Conservation (phyloP, 1,140 invertebrate species). For the Scaptomyza pallida region DNA sequence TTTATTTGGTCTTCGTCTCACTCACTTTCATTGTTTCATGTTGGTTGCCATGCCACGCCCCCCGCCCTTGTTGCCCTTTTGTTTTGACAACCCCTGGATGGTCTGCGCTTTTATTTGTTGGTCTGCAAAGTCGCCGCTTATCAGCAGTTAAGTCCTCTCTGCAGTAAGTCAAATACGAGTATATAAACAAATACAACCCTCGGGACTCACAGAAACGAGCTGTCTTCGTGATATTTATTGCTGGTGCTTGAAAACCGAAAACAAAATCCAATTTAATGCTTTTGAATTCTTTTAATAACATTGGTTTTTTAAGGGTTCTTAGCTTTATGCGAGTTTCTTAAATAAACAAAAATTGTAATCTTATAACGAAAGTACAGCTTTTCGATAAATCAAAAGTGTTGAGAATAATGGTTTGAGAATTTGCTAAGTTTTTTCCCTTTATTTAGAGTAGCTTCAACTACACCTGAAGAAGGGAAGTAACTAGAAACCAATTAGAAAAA, state of each 20-base stretch:
- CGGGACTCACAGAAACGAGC: slow-evolving; percentile 4
- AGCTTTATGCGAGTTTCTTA: slow-evolving; percentile 13
- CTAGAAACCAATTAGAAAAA: slow-evolving; percentile 15
- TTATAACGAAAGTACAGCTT: not conserved
- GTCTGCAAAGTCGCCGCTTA: slow-evolving; percentile 70
- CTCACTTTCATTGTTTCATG: slow-evolving; percentile 9
- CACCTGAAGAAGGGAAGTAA: not conserved
- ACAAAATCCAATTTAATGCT: slow-evolving; percentile 16
- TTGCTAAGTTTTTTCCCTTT: not conserved
- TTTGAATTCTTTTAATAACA: slow-evolving; percentile 28
- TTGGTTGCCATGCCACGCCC: slow-evolving; percentile 38
- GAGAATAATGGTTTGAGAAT: not conserved
- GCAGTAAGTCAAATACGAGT: slow-evolving; percentile 66
- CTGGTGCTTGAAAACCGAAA: not conserved
- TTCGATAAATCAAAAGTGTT: not conserved
- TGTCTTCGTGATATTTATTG: slow-evolving; percentile 58
- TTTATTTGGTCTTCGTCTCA: slow-evolving; percentile 5
- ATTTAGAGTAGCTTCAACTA: not conserved
- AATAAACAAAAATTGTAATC: slow-evolving; percentile 24
- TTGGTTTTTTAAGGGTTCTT: slow-evolving; percentile 18
- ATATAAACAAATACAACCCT: slow-evolving; percentile 75
- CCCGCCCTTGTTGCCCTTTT: slow-evolving; percentile 3
- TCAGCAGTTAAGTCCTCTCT: slow-evolving; percentile 61
- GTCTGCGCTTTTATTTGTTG: slow-evolving; percentile 40
- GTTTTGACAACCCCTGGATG: slow-evolving; percentile 34